Conservation (phyloP, 2,888 invertebrate species). For the Prenolepis imparis region DNA sequence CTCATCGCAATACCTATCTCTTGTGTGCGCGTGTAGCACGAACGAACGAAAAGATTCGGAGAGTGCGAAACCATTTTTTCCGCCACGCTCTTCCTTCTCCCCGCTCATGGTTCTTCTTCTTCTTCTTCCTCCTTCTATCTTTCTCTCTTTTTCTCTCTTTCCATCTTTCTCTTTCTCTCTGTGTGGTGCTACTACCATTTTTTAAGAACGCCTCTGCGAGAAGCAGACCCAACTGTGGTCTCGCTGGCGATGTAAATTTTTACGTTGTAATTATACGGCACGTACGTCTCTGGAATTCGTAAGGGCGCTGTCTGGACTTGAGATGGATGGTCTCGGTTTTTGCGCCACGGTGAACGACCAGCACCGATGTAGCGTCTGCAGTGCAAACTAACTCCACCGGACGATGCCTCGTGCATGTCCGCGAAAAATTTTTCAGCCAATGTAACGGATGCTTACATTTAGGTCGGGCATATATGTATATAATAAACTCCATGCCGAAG, state of each 20-base stretch:
- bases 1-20: constrained; percentile 32
- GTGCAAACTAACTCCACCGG: constrained; percentile 69
- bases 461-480: constrained; percentile 45
- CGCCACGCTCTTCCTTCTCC: constrained; percentile 31
- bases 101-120: constrained; percentile 30
- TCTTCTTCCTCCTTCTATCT: constrained; percentile 16
- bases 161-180: constrained; percentile 19
- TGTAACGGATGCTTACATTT: constrained; percentile 58
- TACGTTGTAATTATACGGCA: constrained; percentile 83
- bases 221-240: constrained; percentile 64
- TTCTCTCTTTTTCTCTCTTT: constrained; percentile 27
- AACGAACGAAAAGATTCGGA: constrained; percentile 24
- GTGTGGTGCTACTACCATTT: constrained; percentile 48
- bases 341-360: constrained; percentile 77
- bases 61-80: constrained; percentile 64
- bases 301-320: constrained; percentile 78
- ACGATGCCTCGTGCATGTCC: constrained; percentile 67
- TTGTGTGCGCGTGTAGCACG: constrained; percentile 3
- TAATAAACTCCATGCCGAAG: constrained; percentile 37
- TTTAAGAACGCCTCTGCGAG: constrained; percentile 59
- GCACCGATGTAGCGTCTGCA: constrained; percentile 73
- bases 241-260: constrained; percentile 80
- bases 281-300: constrained; percentile 82
- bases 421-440: constrained; percentile 67
- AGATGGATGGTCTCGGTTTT: constrained; percentile 79